Evolutionary conservation across 2,113 vertebrate genomes (phyloP).

Genomic region (Ameiurus melas): DNA sequence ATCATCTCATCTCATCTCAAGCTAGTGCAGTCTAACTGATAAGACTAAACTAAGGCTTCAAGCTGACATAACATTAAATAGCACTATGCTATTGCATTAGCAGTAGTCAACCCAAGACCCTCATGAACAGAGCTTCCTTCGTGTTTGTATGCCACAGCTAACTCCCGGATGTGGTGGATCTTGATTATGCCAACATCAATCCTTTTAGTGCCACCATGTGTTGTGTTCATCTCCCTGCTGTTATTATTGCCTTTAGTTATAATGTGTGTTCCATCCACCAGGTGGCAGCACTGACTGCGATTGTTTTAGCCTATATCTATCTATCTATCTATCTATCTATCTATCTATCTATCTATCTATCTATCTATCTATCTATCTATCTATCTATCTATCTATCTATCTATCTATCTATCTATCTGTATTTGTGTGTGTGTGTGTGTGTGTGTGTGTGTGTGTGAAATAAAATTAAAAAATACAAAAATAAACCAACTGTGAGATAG

Average conservation of each 20-base stretch:
- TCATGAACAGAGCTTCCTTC: too few relatives aligned
- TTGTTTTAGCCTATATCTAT: neutral
- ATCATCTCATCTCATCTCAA: neutral
- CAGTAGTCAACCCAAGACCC: neutral
- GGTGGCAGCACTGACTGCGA: neutral
- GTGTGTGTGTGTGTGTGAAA: too few relatives aligned
- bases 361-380: too few relatives aligned
- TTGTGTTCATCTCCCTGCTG: neutral
- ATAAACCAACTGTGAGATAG: neutral
- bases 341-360: too few relatives aligned
- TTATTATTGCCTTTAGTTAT: neutral
- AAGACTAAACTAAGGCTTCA: neutral
- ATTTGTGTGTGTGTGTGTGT: too few relatives aligned
- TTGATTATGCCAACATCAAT: neutral
- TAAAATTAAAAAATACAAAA: too few relatives aligned
- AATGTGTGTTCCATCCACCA: neutral
- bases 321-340: too few relatives aligned
- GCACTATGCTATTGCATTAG: conserved; percentile 22
- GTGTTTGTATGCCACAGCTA: too few relatives aligned
- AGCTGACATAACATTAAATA: conserved; percentile 38
- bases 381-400: too few relatives aligned
- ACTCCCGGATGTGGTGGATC: neutral
- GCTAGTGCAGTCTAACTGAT: neutral
- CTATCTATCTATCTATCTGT: too few relatives aligned
- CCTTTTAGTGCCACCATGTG: neutral